phyloP scores from a whole-genome alignment of 2,888 invertebrate genomes.

The Autographa pulchrina region DNA sequence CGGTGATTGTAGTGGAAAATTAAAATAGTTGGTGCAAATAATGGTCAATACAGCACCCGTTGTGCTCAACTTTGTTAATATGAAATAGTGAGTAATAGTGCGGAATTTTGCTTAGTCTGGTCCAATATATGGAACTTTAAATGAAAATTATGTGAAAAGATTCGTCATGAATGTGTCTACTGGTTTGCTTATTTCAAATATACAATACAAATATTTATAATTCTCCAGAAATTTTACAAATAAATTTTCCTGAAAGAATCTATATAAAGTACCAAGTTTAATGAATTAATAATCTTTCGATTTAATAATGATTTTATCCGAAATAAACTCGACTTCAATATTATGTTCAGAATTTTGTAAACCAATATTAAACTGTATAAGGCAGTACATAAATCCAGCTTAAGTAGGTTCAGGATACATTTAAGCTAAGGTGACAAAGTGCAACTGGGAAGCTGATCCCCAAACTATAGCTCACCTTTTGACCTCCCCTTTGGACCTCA shows the following conservation, averaged over 20 bases:
- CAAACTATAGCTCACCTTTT: neutral
- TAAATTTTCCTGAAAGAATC: too few species aligned
- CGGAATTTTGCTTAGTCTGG: neutral
- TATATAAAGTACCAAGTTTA: too few species aligned
- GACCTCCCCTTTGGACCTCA: neutral
- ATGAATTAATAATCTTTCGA: too few species aligned
- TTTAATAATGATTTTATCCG: too few species aligned
- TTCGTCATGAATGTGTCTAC: too few species aligned
- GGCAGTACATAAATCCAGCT: neutral
- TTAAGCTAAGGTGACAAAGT: neutral
- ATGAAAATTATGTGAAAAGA: neutral
- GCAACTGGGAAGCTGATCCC: neutral
- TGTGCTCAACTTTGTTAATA: constrained; percentile 2
- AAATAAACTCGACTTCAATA: too few species aligned
- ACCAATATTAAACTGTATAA: neutral
- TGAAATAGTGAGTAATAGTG: neutral
- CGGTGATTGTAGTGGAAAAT: constrained; percentile 32
- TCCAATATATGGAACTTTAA: neutral
- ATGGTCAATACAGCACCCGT: neutral
- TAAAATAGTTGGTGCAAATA: constrained; percentile 33
- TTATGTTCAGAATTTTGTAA: neutral
- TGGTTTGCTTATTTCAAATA: too few species aligned
- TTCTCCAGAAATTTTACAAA: too few species aligned
- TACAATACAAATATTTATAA: too few species aligned
- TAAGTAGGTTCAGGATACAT: neutral